Evolutionary conservation across 2,113 vertebrate genomes (phyloP).

Genomic region (Dolichotis patagonum): DNA sequence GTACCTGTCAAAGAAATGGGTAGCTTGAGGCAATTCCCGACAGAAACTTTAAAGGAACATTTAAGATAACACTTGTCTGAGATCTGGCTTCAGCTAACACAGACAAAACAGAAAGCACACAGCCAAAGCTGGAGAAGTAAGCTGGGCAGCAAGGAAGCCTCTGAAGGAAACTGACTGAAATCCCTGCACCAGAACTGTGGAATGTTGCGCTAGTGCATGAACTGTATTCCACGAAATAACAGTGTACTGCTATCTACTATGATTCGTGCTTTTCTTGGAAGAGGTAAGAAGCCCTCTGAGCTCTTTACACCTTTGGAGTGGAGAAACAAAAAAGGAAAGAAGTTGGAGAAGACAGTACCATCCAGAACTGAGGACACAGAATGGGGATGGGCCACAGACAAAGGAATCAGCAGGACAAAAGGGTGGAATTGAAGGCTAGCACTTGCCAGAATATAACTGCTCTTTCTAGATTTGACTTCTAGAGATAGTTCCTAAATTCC

Average conservation of each 20-base stretch:
- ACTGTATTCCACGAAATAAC: neutral
- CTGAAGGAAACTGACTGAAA: neutral
- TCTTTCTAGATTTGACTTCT: neutral
- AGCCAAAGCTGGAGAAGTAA: neutral
- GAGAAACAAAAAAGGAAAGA: neutral
- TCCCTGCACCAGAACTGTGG: neutral
- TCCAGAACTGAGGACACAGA: neutral
- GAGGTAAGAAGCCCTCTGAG: neutral
- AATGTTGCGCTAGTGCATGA: neutral
- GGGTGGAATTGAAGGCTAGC: neutral
- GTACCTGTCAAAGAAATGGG: slow-evolving; percentile 88
- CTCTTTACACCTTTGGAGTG: neutral
- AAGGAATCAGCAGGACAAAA: neutral
- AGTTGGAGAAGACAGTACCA: neutral
- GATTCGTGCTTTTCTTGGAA: neutral
- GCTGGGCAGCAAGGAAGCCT: neutral
- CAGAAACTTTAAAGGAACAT: neutral
- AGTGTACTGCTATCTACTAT: neutral
- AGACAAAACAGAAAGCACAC: neutral
- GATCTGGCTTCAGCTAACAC: neutral
- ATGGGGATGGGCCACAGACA: neutral
- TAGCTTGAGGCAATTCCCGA: neutral
- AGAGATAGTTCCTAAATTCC: neutral
- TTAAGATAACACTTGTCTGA: neutral
- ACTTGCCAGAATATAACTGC: neutral